Percentiles rank a stretch among this genome's conserved stretches.
phyloP scores from a whole-genome alignment of 2,797 vertebrate species.

The Rhinichthys osculus region DNA sequence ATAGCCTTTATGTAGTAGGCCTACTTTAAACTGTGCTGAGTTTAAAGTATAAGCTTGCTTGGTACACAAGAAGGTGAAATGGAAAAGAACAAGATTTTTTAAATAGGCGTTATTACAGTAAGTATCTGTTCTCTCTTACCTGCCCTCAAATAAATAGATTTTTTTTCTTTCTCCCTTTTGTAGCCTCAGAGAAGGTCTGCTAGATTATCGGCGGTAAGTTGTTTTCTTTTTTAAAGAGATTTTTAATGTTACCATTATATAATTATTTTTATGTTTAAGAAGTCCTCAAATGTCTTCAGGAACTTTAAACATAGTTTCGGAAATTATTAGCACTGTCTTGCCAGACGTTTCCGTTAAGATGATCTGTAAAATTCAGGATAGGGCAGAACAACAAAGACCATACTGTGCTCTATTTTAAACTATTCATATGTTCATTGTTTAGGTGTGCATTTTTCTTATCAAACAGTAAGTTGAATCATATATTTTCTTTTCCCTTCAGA shows the following conservation, averaged over 20 bases:
- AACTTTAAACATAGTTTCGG: neutral
- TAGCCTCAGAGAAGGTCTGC: slow-evolving; percentile 87
- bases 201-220: slow-evolving; percentile 84
- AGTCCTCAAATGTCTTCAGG: neutral
- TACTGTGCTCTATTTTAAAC: neutral
- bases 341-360: neutral
- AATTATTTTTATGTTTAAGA: neutral
- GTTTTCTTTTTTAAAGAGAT: neutral
- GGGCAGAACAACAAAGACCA: neutral
- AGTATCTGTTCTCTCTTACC: neutral
- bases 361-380: neutral
- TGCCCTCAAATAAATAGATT: neutral
- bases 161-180: slow-evolving; percentile 19
- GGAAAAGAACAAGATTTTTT: neutral
- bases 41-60: neutral
- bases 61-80: neutral
- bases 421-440: neutral
- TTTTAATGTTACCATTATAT: neutral
- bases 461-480: neutral
- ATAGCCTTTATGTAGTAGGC: slow-evolving; percentile 1
- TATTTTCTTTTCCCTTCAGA: slow-evolving; percentile 67
- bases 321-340: neutral
- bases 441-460: neutral
- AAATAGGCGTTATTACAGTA: neutral
- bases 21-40: neutral